phyloP scores from a whole-genome alignment of 2,888 invertebrate species.

The Eurytoma californica region DNA sequence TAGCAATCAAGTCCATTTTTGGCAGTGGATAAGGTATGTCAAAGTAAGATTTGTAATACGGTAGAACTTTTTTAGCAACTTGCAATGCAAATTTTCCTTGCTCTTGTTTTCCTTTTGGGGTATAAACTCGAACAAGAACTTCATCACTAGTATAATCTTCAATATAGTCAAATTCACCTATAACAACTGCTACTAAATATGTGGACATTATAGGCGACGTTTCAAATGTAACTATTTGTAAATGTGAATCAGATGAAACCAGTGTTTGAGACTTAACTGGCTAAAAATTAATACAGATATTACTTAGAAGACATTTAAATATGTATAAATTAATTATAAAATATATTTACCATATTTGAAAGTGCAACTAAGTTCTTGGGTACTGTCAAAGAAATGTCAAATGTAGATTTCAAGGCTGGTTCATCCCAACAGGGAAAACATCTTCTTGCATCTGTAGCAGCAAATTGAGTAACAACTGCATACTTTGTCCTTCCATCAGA shows the following conservation, averaged over 20 bases:
- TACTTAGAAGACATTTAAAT: neutral
- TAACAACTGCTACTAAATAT: slow-evolving; percentile 94
- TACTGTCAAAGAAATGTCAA: slow-evolving; percentile 90
- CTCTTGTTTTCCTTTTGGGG: slow-evolving; percentile 92
- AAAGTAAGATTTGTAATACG: slow-evolving; percentile 96
- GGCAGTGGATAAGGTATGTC: slow-evolving; percentile 95
- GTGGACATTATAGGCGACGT: slow-evolving; percentile 96
- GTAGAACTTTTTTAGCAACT: slow-evolving; percentile 92
- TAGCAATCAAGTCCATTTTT: slow-evolving; percentile 97
- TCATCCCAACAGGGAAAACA: slow-evolving; percentile 99
- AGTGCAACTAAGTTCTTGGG: slow-evolving; percentile 89
- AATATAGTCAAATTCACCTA: slow-evolving; percentile 96
- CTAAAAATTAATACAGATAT: slow-evolving; percentile 63
- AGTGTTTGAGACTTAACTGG: slow-evolving; percentile 68
- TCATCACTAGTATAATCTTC: slow-evolving; percentile 90
- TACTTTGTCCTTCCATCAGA: slow-evolving; percentile 86
- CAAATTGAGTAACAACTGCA: slow-evolving; percentile 94
- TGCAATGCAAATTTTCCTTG: slow-evolving; percentile 95
- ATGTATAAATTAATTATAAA: slow-evolving; percentile 2
- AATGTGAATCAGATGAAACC: slow-evolving; percentile 54
- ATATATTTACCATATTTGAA: slow-evolving; percentile 92
- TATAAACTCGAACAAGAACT: slow-evolving; percentile 87
- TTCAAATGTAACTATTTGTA: slow-evolving; percentile 67
- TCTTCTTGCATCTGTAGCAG: slow-evolving; percentile 91
- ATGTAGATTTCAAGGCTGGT: slow-evolving; percentile 95